Conservation (phyloP, 2,113 vertebrate genomes). For the Oryzias melastigma region DNA sequence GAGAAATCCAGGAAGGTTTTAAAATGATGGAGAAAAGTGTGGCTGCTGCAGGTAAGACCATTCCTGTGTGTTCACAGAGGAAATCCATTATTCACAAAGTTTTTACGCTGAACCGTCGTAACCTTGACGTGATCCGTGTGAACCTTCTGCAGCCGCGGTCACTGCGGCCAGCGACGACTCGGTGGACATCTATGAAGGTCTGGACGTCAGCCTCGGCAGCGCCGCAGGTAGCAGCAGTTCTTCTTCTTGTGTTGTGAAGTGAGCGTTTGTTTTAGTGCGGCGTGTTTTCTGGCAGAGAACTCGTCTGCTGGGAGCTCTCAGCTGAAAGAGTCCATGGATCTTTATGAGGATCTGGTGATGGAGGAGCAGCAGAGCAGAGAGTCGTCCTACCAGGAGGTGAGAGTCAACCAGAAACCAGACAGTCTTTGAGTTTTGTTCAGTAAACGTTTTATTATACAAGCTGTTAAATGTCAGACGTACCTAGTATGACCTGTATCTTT, state of each 20-base stretch:
- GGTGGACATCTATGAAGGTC: constrained; percentile 93
- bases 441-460: too few relatives aligned
- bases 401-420: neutral
- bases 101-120: too few relatives aligned
- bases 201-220: constrained; percentile 66
- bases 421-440: too few relatives aligned
- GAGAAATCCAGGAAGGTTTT: too few relatives aligned
- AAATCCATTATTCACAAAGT: too few relatives aligned
- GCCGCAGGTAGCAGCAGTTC: constrained; percentile 42
- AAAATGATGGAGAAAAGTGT: too few relatives aligned
- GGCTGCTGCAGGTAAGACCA: too few relatives aligned
- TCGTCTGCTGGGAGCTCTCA: constrained; percentile 49
- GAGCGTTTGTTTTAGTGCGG: neutral
- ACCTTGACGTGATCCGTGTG: neutral
- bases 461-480: too few relatives aligned
- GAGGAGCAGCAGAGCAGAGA: constrained; percentile 90
- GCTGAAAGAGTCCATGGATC: constrained; percentile 83
- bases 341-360: constrained; percentile 92
- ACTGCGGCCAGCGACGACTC: constrained; percentile 82
- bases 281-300: constrained; percentile 52
- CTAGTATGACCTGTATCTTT: too few relatives aligned
- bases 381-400: constrained; percentile 84
- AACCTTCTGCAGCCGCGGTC: constrained; percentile 25
- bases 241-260: neutral
- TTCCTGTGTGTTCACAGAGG: too few relatives aligned